These are phyloP conservation scores for Poecilia picta DNA, from an alignment of 2,797 vertebrate genomes.

Conservation along the genomic window DNA sequence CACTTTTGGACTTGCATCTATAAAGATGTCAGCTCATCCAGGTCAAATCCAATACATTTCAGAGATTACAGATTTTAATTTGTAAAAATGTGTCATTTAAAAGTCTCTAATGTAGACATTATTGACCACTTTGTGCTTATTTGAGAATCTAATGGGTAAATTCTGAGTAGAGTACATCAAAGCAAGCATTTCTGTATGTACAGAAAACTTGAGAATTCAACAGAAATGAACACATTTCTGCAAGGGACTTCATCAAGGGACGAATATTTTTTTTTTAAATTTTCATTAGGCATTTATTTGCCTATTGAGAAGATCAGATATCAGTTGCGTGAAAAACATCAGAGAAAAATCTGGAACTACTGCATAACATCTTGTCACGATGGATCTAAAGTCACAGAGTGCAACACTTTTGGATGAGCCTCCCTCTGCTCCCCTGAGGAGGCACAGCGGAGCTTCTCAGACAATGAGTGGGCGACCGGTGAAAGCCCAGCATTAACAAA, in stretches of 20 bases:
- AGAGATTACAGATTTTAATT: neutral
- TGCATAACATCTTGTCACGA: constrained; percentile 34
- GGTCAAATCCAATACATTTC: neutral
- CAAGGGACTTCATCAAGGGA: neutral
- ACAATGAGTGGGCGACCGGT: constrained; percentile 50
- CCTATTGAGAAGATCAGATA: constrained; percentile 25
- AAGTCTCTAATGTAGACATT: neutral
- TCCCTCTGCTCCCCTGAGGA: constrained; percentile 13
- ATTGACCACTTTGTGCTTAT: neutral
- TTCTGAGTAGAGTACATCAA: neutral
- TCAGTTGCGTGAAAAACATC: constrained; percentile 23
- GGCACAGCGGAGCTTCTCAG: constrained; percentile 38
- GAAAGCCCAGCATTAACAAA: constrained; percentile 57
- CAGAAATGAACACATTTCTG: too few relatives aligned
- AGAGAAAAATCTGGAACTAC: constrained; percentile 35
- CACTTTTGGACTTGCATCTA: neutral
- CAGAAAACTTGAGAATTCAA: neutral
- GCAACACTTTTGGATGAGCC: constrained; percentile 31
- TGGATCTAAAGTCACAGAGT: constrained; percentile 37
- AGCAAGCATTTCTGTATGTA: neutral
- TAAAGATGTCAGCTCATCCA: neutral
- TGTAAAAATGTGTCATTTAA: neutral
- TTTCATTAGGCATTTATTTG: neutral
- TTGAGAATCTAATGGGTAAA: neutral
- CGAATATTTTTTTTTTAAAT: neutral